Percentiles rank a stretch among this genome's conserved stretches.
These are phyloP conservation scores for Thymelicus acteon DNA, from an alignment of 2,888 invertebrate species.

Conservation along the genomic window DNA sequence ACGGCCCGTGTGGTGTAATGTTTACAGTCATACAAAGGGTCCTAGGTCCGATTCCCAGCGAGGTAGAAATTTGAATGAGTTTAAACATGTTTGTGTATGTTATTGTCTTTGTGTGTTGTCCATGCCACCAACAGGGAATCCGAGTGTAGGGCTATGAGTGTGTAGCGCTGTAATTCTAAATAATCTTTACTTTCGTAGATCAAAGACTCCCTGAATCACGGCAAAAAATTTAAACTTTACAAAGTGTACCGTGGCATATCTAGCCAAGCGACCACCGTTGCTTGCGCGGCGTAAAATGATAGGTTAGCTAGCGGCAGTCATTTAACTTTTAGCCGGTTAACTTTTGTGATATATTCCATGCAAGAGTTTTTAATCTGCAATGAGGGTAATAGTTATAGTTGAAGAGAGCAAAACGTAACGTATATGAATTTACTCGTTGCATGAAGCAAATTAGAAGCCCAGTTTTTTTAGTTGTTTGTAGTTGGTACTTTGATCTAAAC, in stretches of 20 bases:
- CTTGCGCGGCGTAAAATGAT: not conserved
- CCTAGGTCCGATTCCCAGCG: too few relatives aligned
- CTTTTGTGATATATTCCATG: slow-evolving; percentile 5
- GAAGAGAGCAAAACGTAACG: not conserved
- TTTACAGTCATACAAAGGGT: too few relatives aligned
- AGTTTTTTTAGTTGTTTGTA: too few relatives aligned
- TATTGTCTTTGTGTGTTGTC: too few relatives aligned
- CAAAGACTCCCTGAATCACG: not conserved
- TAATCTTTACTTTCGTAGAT: not conserved
- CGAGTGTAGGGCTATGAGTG: too few relatives aligned
- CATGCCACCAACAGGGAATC: too few relatives aligned
- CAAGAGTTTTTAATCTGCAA: not conserved
- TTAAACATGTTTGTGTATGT: too few relatives aligned
- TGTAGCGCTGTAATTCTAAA: not conserved
- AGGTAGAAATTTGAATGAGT: too few relatives aligned
- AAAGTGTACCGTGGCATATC: not conserved
- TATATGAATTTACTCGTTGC: too few relatives aligned
- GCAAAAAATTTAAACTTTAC: not conserved
- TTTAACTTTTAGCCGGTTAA: slow-evolving; percentile 14
- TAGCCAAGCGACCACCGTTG: not conserved
- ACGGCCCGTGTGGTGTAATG: too few relatives aligned
- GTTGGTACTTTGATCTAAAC: too few relatives aligned
- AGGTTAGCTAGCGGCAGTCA: not conserved
- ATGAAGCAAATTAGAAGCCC: too few relatives aligned
- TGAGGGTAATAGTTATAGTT: not conserved